A percentile compares a stretch with the other conserved stretches of the same genome.
Conservation (phyloP, 2,888 invertebrate genomes). For the Caenorhabditis angaria region DNA sequence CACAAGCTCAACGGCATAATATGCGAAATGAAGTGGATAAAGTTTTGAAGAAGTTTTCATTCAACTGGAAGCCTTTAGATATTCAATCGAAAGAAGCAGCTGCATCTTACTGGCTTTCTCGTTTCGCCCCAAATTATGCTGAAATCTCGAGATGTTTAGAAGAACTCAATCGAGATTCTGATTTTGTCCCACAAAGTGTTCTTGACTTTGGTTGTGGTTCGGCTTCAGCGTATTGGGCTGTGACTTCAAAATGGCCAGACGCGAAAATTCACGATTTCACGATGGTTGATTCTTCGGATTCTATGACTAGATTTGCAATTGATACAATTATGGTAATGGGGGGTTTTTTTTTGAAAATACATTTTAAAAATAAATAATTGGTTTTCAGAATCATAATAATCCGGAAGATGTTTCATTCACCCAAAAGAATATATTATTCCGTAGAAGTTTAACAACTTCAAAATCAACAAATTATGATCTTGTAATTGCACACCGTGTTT, state of each 20-base stretch:
- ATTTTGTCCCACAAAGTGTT: slow-evolving; percentile 82
- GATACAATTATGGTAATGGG: slow-evolving; percentile 44
- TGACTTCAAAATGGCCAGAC: slow-evolving; percentile 78
- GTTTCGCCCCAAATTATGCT: slow-evolving; percentile 65
- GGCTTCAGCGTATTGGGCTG: slow-evolving; percentile 82
- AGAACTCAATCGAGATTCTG: slow-evolving; percentile 71
- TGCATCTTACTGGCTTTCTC: slow-evolving; percentile 60
- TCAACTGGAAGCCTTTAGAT: slow-evolving; percentile 68
- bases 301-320: slow-evolving; percentile 82
- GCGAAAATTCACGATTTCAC: slow-evolving; percentile 81
- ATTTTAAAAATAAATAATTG: background rate
- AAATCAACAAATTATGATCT: slow-evolving; percentile 62
- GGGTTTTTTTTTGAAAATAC: background rate
- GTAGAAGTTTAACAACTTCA: slow-evolving; percentile 62
- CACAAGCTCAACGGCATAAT: slow-evolving; percentile 53
- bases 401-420: slow-evolving; percentile 44
- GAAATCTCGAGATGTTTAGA: slow-evolving; percentile 62
- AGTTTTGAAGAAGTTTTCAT: slow-evolving; percentile 57
- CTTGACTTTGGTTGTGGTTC: slow-evolving; percentile 93
- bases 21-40: slow-evolving; percentile 58
- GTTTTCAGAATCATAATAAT: slow-evolving; percentile 11
- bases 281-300: slow-evolving; percentile 83
- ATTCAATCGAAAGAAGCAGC: slow-evolving; percentile 57
- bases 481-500: slow-evolving; percentile 64
- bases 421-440: slow-evolving; percentile 59